phyloP scores from a whole-genome alignment of 2,888 invertebrate species.

The Melinaea menophilus region DNA sequence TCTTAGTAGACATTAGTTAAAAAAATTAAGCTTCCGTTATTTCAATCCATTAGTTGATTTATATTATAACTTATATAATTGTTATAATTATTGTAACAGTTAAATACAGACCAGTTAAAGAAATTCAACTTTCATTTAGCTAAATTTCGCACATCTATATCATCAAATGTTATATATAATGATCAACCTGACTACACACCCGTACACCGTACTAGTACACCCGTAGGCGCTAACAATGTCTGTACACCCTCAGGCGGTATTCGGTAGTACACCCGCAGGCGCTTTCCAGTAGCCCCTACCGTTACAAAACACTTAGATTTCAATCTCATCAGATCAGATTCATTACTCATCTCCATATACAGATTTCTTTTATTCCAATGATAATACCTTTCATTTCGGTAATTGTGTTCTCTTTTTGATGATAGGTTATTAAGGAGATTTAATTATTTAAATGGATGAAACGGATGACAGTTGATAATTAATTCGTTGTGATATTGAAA shows the following conservation, averaged over 20 bases:
- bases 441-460: constrained; percentile 26
- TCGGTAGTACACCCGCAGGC: constrained; percentile 41
- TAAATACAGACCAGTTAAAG: background rate
- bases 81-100: too few relatives aligned
- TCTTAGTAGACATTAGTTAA: background rate
- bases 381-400: constrained; percentile 40
- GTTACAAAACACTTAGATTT: constrained; percentile 33
- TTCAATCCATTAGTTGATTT: background rate
- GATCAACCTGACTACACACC: background rate
- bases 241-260: constrained; percentile 1
- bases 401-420: constrained; percentile 43
- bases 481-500: constrained; percentile 1
- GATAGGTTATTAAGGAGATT: constrained; percentile 52
- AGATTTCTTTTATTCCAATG: constrained; percentile 30
- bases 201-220: too few relatives aligned
- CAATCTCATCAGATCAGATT: constrained; percentile 37
- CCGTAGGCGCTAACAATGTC: constrained; percentile 51
- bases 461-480: constrained; percentile 26
- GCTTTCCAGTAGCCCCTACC: constrained; percentile 39
- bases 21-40: constrained; percentile 1
- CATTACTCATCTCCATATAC: constrained; percentile 33
- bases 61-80: background rate
- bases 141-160: constrained; percentile 4
- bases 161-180: background rate
- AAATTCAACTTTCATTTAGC: constrained; percentile 2